Base-by-base conservation (phyloP, 2,797 vertebrate genomes). In the Pipistrellus pygmaeus region DNA sequence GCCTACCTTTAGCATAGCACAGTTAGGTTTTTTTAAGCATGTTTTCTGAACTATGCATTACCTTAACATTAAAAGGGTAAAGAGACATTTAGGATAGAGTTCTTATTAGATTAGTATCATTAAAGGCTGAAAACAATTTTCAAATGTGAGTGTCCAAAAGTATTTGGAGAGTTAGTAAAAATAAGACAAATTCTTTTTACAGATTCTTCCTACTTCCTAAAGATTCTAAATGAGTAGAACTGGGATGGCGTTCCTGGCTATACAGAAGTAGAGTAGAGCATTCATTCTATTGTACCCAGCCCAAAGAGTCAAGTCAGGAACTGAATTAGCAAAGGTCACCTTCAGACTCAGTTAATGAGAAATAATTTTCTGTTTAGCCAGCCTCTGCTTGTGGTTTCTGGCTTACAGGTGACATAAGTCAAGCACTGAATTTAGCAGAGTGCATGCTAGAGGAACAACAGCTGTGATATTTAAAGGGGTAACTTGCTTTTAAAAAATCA, bases 401-500 rank as follows among this genome's bases (percentile, higher is more conserved):
- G 75, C 23, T 82, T 82, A 53, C 20, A 23, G 44, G 0, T 68
- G 51, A 73, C n/a, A 4, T 35, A 73, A 80, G 17, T 48, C 10
- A 3, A 83, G 30, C 30, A 53, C 23, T 80, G 66, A 88, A 46
- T 91, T 87, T 71, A 71, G 64, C 23, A 78, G 20, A 89, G 27
- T 62, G 55, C 23, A 53, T 20, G 10, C 18, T 85, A 88, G 38
- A 83, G 62, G 17, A 75, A 72, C 18, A 91, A 41, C 13, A 76
- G 2, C 17, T 93, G 30, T 84, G 71, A 76, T 81, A 48, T 53
- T 85, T 92, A 72, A 76, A 89, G 62, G n/a, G 32, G 11, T 32
- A 94, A 78, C n/a, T 35, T 46, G 4, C 21, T 88, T 90, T 75
- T 85, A 75, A 48, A 69, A 68, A 80, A 55, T 75, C 30, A 86